Base-by-base conservation (phyloP, 1,140 invertebrate species). In the Piezodorus guildinii region DNA sequence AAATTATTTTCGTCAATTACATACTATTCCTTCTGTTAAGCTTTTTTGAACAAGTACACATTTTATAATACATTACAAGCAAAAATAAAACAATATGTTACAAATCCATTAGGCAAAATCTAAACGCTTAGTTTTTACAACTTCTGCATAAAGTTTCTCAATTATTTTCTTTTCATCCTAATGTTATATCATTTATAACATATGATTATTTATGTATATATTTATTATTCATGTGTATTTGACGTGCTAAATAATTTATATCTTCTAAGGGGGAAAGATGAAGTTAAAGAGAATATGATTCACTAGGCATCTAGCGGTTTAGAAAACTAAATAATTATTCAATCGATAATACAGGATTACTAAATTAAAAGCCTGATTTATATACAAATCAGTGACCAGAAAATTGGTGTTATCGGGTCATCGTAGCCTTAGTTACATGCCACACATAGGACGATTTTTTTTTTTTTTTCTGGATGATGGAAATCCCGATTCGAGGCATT, bases 21-120 rank as follows among this genome's bases (percentile, higher is more conserved):
- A 56, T 56, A 56, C 52, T 56, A 56, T 56, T 21, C 17, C 9
- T 56, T 23, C 52, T 19, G 52, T 56, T 39, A 56, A 56, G 52
- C 52, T 23, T 3, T n/a, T 39, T 56, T 49, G 19, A 56, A 56
- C 23, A 56, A 23, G 3, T 23, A 56, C 52, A 56, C 23, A 56
- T 56, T 49, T 49, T 56, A 56, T 56, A 56, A 56, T 56, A 56
- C 52, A 56, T 56, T 56, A 56, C 52, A 56, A 56, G 52, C 52
- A 56, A 56, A 56, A 56, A 56, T 56, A 56, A 56, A 56, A 56
- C 23, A 56, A 25, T 56, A 56, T 56, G 23, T 56, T 56, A 56
- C 52, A 56, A 56, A 56, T 23, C 52, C 52, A 56, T 56, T 56
- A 56, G 52, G 52, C 52, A 56, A 56, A 14, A 56, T 56, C 52